A percentile compares a stretch with the other conserved stretches of the same genome.
Evolutionary conservation across 2,113 vertebrate species (phyloP).

Genomic region (Dicerorhinus sumatrensis): DNA sequence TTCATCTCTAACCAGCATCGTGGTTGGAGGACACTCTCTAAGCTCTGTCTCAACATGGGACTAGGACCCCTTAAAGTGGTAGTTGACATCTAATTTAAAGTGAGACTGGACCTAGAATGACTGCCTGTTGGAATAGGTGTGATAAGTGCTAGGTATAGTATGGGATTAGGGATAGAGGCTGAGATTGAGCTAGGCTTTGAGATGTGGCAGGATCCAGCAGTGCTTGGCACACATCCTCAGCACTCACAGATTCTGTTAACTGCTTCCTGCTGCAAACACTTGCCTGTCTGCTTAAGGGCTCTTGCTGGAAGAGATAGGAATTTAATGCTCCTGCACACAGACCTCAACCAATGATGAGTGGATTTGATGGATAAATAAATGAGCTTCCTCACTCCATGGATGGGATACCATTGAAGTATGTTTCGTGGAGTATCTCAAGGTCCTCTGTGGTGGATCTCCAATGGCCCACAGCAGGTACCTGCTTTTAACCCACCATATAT

Average conservation of each 20-base stretch:
- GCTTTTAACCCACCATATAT: not conserved
- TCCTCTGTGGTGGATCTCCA: not conserved
- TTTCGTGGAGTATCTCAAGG: not conserved
- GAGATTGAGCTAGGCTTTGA: rapidly evolving
- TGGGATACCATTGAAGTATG: not conserved
- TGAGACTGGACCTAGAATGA: not conserved
- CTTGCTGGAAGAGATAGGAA: not conserved
- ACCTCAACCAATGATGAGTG: not conserved
- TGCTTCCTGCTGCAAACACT: not conserved
- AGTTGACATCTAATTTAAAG: not conserved
- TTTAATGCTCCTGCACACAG: not conserved
- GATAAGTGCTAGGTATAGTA: not conserved
- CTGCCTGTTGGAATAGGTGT: not conserved
- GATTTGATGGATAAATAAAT: not conserved
- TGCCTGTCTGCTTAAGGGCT: not conserved
- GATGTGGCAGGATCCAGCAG: not conserved
- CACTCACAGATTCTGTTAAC: not conserved
- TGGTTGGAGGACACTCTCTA: not conserved
- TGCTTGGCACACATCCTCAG: not conserved
- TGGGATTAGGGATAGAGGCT: too few species aligned
- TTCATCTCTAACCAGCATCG: not conserved
- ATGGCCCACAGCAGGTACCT: not conserved
- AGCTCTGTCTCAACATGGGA: not conserved
- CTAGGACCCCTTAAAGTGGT: not conserved
- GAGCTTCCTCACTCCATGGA: not conserved